phyloP scores from a whole-genome alignment of 2,113 vertebrate genomes.

The Trematomus loennbergii region DNA sequence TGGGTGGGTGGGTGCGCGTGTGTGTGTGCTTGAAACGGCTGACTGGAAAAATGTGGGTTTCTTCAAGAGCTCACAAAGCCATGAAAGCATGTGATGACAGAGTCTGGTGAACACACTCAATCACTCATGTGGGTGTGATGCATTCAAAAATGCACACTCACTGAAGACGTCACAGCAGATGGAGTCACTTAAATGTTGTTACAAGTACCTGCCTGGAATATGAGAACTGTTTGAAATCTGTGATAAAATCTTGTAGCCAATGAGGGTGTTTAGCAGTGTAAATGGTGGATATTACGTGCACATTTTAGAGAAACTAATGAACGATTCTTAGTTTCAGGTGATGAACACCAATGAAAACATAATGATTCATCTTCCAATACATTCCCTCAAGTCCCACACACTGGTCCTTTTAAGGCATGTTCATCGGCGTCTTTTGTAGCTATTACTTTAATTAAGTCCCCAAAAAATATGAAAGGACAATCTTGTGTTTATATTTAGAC shows the following conservation, averaged over 20 bases:
- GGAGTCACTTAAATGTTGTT: constrained; percentile 68
- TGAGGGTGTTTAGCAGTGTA: constrained; percentile 12
- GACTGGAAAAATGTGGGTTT: constrained; percentile 75
- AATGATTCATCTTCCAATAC: no score
- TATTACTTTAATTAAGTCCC: constrained; percentile 42
- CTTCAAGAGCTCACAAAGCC: constrained; percentile 70
- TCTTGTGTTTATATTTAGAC: constrained; percentile 69
- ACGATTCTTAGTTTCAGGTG: no score
- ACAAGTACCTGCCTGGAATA: constrained; percentile 59
- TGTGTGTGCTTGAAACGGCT: constrained; percentile 60
- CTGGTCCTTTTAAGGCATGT: not conserved
- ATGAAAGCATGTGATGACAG: constrained; percentile 74
- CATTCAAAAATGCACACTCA: constrained; percentile 41
- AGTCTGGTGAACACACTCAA: constrained; percentile 70
- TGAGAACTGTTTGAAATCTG: constrained; percentile 40
- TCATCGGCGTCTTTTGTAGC: constrained; percentile 18
- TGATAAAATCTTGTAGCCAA: constrained; percentile 5
- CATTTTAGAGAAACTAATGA: no score
- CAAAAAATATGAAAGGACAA: constrained; percentile 25
- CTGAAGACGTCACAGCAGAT: constrained; percentile 64
- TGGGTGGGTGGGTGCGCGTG: not conserved
- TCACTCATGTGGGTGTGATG: constrained; percentile 57
- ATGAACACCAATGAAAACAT: no score
- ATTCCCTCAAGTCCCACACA: no score
- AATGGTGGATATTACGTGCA: not conserved